Base-by-base conservation (phyloP, 2,113 vertebrate genomes). In the Sarotherodon lohbergeri region DNA sequence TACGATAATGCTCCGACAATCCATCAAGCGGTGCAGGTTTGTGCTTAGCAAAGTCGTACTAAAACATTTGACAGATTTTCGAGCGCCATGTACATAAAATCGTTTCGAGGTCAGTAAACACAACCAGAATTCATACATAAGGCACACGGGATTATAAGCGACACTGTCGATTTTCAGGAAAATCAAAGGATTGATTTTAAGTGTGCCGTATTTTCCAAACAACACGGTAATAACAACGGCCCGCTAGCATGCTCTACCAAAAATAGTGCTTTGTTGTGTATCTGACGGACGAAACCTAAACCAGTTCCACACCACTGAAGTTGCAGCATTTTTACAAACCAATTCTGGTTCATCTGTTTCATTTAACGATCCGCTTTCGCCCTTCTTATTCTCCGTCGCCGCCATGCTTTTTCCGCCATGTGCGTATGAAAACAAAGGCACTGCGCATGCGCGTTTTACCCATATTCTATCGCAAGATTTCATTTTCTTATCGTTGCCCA, bases 11-110 rank as follows among this genome's bases (percentile, higher is more conserved):
- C n/a, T 6, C 52, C 10, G 0, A 55, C 54, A 55, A 22, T 55
- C 54, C 54, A 55, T 55, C 54, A 12, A 55, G 0, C 52, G 0
- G 52, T 55, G 52, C 5, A 0, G 5, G 10, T 55, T 4, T 0
- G 5, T 55, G 54, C n/a, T 22, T 55, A 55, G 0, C 0, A 55
- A 22, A 22, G 22, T 55, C 3, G 5, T 55, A 55, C 2, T 55
- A 12, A 55, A 55, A 55, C n/a, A 1, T 11, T 55, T 12, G 9
- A 22, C 9, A 55, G 9, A 0, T 54, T 54, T 55, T 2, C 5
- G 3, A 22, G n/a, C 10, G 0, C 10, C 52, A 5, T 54, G 50
- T 0, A 52, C 17, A 22, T 12, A 22, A 55, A 22, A 55, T 22
- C 1, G 0, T 55, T 55, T 55, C 5, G 0, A 55, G 52, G 52